Conservation (phyloP, 2,888 invertebrate species). For the Trileptium ribeirensis region DNA sequence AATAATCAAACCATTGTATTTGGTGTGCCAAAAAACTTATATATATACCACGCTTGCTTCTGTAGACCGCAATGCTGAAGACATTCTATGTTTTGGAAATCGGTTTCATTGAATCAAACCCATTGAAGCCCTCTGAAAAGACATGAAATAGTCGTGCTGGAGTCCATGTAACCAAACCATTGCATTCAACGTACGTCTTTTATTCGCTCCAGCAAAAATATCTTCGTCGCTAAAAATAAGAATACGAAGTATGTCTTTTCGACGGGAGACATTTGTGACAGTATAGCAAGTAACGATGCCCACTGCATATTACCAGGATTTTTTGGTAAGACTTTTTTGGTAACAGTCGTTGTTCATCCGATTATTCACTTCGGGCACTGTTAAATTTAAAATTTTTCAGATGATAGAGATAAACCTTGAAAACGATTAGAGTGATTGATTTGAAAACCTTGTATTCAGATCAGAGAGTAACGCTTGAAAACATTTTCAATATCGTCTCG, state of each 20-base stretch:
- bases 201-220: background rate
- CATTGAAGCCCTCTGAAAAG: too few species aligned
- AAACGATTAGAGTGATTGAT: too few species aligned
- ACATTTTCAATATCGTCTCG: background rate
- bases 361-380: background rate
- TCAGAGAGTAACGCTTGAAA: background rate
- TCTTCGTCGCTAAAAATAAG: background rate
- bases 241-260: background rate
- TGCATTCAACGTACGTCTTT: background rate
- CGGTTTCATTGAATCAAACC: too few species aligned
- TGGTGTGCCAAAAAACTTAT: too few species aligned
- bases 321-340: background rate
- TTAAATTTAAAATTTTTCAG: background rate
- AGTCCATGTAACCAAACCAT: too few species aligned
- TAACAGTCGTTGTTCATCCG: background rate
- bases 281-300: background rate
- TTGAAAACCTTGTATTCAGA: too few species aligned
- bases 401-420: too few species aligned
- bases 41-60: too few species aligned
- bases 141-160: too few species aligned
- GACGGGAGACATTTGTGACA: background rate
- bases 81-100: too few species aligned
- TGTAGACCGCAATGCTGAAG: too few species aligned
- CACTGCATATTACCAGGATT: background rate
- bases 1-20: too few species aligned